These are phyloP conservation scores for Drosophila ercepeae DNA, from an alignment of 1,140 invertebrate species.

Conservation along the genomic window DNA sequence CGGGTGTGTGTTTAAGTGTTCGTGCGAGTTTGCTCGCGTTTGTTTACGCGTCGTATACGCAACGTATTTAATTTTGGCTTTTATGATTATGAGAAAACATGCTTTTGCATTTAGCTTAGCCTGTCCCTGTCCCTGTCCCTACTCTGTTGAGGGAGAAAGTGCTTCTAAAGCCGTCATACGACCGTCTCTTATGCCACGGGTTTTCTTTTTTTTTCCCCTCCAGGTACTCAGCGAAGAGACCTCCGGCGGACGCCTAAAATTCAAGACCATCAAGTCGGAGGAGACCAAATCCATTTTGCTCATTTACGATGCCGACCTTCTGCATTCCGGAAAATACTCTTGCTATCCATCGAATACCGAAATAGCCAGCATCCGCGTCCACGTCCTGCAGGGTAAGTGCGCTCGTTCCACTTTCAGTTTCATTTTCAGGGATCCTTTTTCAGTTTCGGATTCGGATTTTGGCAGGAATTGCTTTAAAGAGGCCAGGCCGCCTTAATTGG, in stretches of 20 bases:
- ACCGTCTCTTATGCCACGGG: not conserved
- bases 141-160: conserved; percentile 15
- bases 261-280: conserved; percentile 83
- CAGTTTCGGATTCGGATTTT: not conserved
- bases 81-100: conserved; percentile 82
- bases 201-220: not conserved
- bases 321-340: conserved; percentile 85
- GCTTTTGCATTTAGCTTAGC: conserved; percentile 72
- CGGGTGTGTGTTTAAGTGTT: conserved; percentile 1
- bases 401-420: not conserved
- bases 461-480: conserved; percentile 6
- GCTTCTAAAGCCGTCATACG: conserved; percentile 20
- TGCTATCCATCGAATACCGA: conserved; percentile 85
- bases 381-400: conserved; percentile 84
- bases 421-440: not conserved
- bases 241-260: conserved; percentile 80
- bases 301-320: conserved; percentile 82
- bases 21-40: conserved; percentile 32
- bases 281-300: conserved; percentile 83
- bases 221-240: conserved; percentile 83
- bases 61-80: conserved; percentile 80
- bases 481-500: conserved; percentile 37
- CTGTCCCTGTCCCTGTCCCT: not conserved
- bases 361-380: conserved; percentile 85
- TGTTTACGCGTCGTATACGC: conserved; percentile 77